Conservation (phyloP, 2,113 vertebrate genomes). For the Ophiodon elongatus region DNA sequence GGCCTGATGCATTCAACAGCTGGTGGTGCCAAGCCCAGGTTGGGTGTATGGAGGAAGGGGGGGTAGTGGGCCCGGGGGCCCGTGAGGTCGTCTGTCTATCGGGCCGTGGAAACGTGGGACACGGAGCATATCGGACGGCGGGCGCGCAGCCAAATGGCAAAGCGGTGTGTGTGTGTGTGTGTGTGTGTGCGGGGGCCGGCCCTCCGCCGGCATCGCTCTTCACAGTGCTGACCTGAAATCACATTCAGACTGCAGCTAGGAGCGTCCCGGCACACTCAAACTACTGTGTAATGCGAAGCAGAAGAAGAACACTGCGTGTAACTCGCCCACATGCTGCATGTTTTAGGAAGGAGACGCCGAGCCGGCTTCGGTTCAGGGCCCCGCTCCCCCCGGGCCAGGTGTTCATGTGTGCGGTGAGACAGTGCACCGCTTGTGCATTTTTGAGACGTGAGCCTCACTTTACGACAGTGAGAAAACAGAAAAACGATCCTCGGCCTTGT, state of each 20-base stretch:
- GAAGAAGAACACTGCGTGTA: constrained; percentile 30
- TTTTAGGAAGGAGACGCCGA: constrained; percentile 38
- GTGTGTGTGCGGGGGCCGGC: neutral
- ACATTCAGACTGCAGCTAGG: constrained; percentile 39
- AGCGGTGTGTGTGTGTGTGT: too few species aligned
- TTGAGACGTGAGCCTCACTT: constrained; percentile 27
- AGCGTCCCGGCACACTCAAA: constrained; percentile 43
- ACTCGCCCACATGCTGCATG: constrained; percentile 25
- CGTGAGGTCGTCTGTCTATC: constrained; percentile 42
- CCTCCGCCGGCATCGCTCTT: constrained; percentile 26
- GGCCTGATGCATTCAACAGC: constrained; percentile 79
- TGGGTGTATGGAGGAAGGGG: constrained; percentile 43
- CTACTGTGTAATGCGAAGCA: constrained; percentile 43
- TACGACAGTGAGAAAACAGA: constrained; percentile 6
- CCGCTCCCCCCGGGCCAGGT: constrained; percentile 38
- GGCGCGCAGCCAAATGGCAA: constrained; percentile 69
- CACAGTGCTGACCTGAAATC: constrained; percentile 45
- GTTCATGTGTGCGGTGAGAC: constrained; percentile 25
- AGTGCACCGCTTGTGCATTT: constrained; percentile 38
- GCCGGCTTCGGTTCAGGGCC: constrained; percentile 46
- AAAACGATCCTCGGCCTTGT: constrained; percentile 27
- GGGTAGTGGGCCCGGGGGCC: neutral
- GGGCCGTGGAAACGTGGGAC: constrained; percentile 64
- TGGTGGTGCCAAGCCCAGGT: constrained; percentile 73
- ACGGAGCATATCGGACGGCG: constrained; percentile 59